Conservation (phyloP, 2,113 vertebrate genomes). For the Turnix velox region DNA sequence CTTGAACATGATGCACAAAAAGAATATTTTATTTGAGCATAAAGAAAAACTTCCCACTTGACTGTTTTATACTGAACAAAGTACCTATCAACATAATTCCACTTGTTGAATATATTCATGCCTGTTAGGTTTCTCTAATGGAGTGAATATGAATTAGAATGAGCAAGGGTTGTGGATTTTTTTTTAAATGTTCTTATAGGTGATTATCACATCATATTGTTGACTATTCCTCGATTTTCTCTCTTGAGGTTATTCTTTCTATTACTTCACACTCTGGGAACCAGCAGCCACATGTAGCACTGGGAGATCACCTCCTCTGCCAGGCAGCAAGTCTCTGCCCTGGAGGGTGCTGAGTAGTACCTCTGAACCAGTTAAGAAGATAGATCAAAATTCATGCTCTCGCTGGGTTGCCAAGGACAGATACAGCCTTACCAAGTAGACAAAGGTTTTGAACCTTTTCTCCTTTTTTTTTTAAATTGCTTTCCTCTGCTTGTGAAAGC, state of each 20-base stretch:
- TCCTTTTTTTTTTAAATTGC: background rate
- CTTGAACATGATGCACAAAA: background rate
- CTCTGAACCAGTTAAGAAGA: background rate
- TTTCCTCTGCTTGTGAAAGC: background rate
- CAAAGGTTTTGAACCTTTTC: background rate
- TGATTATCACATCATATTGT: background rate
- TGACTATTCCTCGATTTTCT: background rate
- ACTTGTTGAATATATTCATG: background rate
- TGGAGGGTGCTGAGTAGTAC: background rate
- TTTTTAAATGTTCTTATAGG: background rate
- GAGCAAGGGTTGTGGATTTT: background rate
- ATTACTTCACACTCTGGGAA: background rate
- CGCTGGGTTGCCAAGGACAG: background rate
- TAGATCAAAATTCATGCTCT: background rate
- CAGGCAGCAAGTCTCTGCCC: background rate
- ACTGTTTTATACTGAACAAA: background rate
- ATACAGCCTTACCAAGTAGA: background rate
- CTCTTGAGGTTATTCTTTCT: background rate
- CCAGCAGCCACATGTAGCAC: background rate
- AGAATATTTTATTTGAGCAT: background rate
- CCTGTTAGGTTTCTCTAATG: background rate
- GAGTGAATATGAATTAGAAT: background rate
- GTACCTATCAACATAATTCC: background rate
- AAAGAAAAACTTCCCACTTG: background rate
- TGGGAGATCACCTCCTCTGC: background rate